Evolutionary conservation across 35 echinoderm and acorn worm species (phyloP).

Genomic region (Heliocidaris erythrogramma): DNA sequence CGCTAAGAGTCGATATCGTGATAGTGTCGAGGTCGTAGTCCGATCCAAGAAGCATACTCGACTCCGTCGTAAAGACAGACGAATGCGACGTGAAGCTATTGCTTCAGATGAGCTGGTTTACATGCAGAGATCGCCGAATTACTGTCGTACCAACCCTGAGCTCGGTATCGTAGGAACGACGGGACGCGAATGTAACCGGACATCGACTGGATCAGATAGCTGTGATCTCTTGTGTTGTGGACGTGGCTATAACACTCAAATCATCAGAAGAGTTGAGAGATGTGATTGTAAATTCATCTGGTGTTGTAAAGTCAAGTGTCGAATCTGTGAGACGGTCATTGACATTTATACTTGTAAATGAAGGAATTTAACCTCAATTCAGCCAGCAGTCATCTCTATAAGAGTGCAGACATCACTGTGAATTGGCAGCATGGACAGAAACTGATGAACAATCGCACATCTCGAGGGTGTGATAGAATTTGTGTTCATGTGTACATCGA

Average conservation of each 20-base stretch:
- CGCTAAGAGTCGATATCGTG: slow-evolving; percentile 58
- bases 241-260: slow-evolving; percentile 96
- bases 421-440: no score
- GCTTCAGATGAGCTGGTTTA: slow-evolving; percentile 22
- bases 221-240: slow-evolving; percentile 97
- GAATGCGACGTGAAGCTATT: slow-evolving; percentile 18
- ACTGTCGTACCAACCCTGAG: slow-evolving; percentile 68
- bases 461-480: background rate
- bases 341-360: slow-evolving; percentile 76
- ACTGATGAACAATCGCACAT: background rate
- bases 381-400: background rate
- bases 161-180: slow-evolving; percentile 81
- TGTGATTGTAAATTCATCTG: slow-evolving; percentile 98
- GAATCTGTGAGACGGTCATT: slow-evolving; percentile 73
- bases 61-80: slow-evolving; percentile 59
- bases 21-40: slow-evolving; percentile 11
- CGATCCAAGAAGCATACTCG: slow-evolving; percentile 4
- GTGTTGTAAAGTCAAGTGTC: slow-evolving; percentile 93
- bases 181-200: slow-evolving; percentile 86
- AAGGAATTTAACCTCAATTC: background rate
- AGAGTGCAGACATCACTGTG: background rate
- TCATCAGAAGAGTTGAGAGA: slow-evolving; percentile 69
- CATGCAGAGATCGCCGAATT: slow-evolving; percentile 76
- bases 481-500: background rate
- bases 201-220: slow-evolving; percentile 73